These are phyloP conservation scores for Pseudorasbora parva DNA, from an alignment of 2,113 vertebrate genomes.

Conservation along the genomic window DNA sequence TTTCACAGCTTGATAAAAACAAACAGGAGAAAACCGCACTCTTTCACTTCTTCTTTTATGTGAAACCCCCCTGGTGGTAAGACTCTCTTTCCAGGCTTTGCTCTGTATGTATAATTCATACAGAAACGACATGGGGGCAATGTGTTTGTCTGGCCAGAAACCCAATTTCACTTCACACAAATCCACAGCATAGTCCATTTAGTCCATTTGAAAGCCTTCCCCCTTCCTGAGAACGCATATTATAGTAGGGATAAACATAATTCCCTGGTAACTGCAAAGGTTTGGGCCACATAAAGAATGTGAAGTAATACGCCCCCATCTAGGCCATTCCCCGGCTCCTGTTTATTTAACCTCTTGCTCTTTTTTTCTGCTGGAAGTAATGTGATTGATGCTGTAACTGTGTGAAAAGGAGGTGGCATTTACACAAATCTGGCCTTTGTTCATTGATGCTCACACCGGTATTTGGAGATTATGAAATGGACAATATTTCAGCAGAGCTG, in stretches of 20 bases:
- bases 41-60: slow-evolving; percentile 34
- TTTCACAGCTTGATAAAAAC: slow-evolving; percentile 34
- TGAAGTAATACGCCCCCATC: slow-evolving; percentile 66
- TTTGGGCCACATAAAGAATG: slow-evolving; percentile 63
- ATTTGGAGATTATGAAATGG: slow-evolving; percentile 62
- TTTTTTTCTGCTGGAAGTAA: slow-evolving; percentile 73
- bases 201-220: slow-evolving; percentile 68
- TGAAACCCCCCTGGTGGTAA: slow-evolving; percentile 38
- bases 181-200: slow-evolving; percentile 66
- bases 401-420: slow-evolving; percentile 75
- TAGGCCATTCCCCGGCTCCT: slow-evolving; percentile 64
- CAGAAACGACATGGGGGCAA: slow-evolving; percentile 56
- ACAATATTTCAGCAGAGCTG: slow-evolving; percentile 50
- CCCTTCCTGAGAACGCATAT: slow-evolving; percentile 67
- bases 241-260: slow-evolving; percentile 75
- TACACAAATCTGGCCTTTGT: slow-evolving; percentile 80
- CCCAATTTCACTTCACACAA: slow-evolving; percentile 64
- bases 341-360: slow-evolving; percentile 75
- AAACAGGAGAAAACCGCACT: slow-evolving; percentile 28
- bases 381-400: slow-evolving; percentile 75
- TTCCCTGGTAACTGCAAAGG: slow-evolving; percentile 68
- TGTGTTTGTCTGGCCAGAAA: slow-evolving; percentile 54
- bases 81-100: slow-evolving; percentile 28
- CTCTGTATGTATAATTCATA: slow-evolving; percentile 57
- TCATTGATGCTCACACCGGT: slow-evolving; percentile 71